phyloP scores from a whole-genome alignment of 1,140 invertebrate species.

The Vollenhovia emeryi region DNA sequence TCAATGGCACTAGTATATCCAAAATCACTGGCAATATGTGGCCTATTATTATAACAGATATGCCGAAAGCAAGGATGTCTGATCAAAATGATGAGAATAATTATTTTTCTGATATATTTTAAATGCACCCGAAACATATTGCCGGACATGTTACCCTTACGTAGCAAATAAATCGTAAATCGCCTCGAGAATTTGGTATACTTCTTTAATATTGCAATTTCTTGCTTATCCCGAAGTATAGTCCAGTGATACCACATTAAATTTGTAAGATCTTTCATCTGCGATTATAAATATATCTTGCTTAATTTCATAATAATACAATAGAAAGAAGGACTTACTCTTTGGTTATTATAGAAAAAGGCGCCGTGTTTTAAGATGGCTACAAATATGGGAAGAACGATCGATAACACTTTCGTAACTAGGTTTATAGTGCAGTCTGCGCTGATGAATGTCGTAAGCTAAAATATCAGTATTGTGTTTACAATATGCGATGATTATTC shows the following conservation, averaged over 20 bases:
- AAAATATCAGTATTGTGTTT: conserved; percentile 18
- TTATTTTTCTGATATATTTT: background rate
- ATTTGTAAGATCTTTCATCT: conserved; percentile 9
- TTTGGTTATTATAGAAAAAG: background rate
- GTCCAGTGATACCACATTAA: conserved; percentile 26
- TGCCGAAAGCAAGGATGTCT: background rate
- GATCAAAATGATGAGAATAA: background rate
- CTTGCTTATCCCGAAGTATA: background rate
- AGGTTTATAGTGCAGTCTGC: conserved; percentile 4
- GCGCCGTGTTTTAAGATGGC: background rate
- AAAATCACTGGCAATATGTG: background rate
- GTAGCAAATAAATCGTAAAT: background rate
- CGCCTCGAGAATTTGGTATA: background rate
- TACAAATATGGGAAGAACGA: background rate
- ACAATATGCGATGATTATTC: background rate
- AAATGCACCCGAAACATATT: background rate
- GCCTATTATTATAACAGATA: background rate
- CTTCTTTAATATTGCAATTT: conserved; percentile 27
- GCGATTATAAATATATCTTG: background rate
- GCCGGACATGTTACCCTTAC: background rate
- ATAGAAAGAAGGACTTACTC: background rate
- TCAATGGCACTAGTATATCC: conserved; percentile 3
- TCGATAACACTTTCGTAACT: conserved; percentile 18
- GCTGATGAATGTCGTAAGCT: background rate
- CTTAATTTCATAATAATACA: background rate